phyloP scores from a whole-genome alignment of 2,797 vertebrate genomes.

The Hippopotamyrus pictus region DNA sequence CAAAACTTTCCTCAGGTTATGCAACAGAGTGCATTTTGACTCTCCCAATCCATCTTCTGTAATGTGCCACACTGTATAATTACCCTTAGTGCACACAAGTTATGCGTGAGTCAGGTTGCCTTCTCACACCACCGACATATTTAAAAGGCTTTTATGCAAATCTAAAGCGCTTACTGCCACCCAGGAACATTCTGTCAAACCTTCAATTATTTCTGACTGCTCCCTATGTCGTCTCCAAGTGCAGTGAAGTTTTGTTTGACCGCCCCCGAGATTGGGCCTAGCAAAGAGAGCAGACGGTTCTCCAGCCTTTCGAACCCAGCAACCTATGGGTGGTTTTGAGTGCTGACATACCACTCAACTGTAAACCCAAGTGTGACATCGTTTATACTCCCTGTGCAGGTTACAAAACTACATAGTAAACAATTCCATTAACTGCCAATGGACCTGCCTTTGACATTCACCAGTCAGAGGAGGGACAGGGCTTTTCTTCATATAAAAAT shows the following conservation, averaged over 20 bases:
- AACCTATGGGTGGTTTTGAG: not conserved
- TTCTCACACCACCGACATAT: not conserved
- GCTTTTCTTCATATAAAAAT: not conserved
- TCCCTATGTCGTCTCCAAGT: not conserved
- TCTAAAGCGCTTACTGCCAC: not conserved
- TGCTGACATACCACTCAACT: not conserved
- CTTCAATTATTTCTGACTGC: constrained; percentile 12
- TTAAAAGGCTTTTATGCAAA: constrained; percentile 21
- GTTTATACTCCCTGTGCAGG: not conserved
- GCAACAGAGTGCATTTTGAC: not conserved
- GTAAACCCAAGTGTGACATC: not conserved
- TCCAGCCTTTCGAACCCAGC: not conserved
- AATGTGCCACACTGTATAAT: constrained; percentile 5
- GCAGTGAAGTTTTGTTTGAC: not conserved
- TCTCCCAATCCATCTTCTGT: not conserved
- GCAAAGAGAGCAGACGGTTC: not conserved
- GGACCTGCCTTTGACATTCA: not conserved
- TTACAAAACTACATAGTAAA: not conserved
- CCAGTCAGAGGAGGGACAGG: not conserved
- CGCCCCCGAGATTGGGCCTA: not conserved
- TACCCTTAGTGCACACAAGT: constrained; percentile 5
- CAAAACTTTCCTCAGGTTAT: constrained; percentile 1
- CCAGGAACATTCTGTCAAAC: not conserved
- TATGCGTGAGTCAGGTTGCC: not conserved
- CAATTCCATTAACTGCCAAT: not conserved